Conservation (phyloP, 2,888 invertebrate species). For the Dorcus parallelipipedus region DNA sequence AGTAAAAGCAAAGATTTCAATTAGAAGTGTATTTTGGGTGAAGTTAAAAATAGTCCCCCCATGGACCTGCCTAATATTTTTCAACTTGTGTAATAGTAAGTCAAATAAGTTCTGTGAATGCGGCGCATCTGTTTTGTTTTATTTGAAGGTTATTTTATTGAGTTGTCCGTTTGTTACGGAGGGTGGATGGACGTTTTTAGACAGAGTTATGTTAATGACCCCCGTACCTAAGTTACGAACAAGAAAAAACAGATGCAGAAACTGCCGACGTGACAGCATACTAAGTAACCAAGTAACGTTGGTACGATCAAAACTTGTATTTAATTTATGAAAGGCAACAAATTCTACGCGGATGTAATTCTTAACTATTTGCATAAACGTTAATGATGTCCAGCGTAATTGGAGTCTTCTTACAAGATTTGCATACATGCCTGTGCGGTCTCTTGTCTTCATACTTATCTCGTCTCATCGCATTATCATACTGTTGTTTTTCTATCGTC, state of each 20-base stretch:
- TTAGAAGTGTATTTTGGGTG: slow-evolving; percentile 21
- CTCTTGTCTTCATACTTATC: slow-evolving; percentile 19
- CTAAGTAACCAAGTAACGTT: not conserved
- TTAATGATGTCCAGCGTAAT: slow-evolving; percentile 13
- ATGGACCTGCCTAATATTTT: slow-evolving; percentile 26
- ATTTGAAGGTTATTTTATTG: slow-evolving; percentile 1
- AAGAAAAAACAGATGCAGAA: slow-evolving; percentile 21
- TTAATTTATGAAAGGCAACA: slow-evolving; percentile 2
- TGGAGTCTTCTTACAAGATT: slow-evolving; percentile 7
- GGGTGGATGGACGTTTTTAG: slow-evolving; percentile 27
- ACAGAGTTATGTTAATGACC: slow-evolving; percentile 23
- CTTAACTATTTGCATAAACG: slow-evolving; percentile 10
- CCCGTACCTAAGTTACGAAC: slow-evolving; percentile 21
- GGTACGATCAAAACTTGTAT: not conserved
- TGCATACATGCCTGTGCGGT: slow-evolving; percentile 13
- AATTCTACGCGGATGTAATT: not conserved
- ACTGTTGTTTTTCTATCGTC: not conserved
- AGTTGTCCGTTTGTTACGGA: slow-evolving; percentile 20
- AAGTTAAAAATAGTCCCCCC: slow-evolving; percentile 24
- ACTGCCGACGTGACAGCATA: not conserved
- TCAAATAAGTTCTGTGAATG: not conserved
- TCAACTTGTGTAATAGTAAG: slow-evolving; percentile 15
- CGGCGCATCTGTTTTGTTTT: not conserved
- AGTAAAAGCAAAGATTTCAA: slow-evolving; percentile 14
- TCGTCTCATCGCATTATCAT: slow-evolving; percentile 15